These are phyloP conservation scores for Athrips mouffetella DNA, from an alignment of 2,888 invertebrate species.

Conservation along the genomic window DNA sequence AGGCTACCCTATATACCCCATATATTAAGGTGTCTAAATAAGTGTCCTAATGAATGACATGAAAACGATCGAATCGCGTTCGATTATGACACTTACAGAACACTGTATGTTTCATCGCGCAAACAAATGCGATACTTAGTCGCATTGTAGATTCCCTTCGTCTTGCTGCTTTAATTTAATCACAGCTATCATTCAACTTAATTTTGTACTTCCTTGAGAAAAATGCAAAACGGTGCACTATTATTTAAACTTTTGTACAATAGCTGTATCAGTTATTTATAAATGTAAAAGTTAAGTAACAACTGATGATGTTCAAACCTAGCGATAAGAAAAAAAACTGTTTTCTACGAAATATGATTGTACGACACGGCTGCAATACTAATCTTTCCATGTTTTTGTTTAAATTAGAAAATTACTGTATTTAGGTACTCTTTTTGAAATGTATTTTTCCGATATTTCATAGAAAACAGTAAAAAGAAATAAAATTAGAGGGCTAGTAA, in stretches of 20 bases:
- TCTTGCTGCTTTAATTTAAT: conserved; percentile 1
- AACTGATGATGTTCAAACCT: conserved; percentile 77
- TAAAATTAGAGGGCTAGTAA: conserved; percentile 40
- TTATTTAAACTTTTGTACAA: conserved; percentile 30
- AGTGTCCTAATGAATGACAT: too few species aligned
- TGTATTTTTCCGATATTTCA: too few species aligned
- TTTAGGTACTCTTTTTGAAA: too few species aligned
- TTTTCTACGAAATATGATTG: conserved; percentile 9
- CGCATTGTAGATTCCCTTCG: too few species aligned
- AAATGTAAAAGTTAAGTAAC: conserved; percentile 41
- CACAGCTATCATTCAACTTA: conserved; percentile 39
- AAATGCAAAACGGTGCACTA: conserved; percentile 39
- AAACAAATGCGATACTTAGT: too few species aligned
- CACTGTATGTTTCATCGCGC: too few species aligned
- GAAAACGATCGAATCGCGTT: too few species aligned
- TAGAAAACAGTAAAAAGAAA: conserved; percentile 43
- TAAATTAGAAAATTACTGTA: too few species aligned
- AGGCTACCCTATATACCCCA: too few species aligned
- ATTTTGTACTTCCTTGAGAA: conserved; percentile 9
- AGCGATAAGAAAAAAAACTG: conserved; percentile 40
- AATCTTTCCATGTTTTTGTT: too few species aligned
- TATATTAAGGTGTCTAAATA: too few species aligned
- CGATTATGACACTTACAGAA: too few species aligned
- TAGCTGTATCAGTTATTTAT: conserved; percentile 12
- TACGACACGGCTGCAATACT: not conserved